Percentiles rank a stretch among this genome's conserved stretches.
These are phyloP conservation scores for Blomia tropicalis DNA, from an alignment of 2,888 invertebrate genomes.

Conservation along the genomic window DNA sequence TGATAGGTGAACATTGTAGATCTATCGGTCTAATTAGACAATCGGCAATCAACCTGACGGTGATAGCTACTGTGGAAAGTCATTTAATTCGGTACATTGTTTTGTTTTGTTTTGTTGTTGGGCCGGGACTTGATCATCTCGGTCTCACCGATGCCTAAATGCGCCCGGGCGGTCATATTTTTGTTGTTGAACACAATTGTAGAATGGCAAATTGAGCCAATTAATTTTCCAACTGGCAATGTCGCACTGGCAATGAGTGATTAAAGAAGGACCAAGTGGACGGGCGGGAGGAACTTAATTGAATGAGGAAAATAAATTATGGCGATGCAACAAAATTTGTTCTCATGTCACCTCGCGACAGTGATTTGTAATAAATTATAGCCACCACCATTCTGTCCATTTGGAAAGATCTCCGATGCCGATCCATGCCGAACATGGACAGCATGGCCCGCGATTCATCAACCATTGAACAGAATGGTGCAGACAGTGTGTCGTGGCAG, in stretches of 20 bases:
- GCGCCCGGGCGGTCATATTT: not conserved
- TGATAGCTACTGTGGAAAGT: not conserved
- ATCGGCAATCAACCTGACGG: not conserved
- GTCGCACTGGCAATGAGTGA: constrained; percentile 12
- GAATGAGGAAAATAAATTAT: constrained; percentile 14
- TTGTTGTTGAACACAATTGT: constrained; percentile 2
- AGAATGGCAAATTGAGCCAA: constrained; percentile 15
- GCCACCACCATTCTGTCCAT: not conserved
- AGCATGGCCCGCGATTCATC: constrained; percentile 4
- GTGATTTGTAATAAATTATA: constrained; percentile 13
- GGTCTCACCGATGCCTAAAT: too few relatives aligned
- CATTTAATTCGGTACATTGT: too few relatives aligned
- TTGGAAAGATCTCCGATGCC: not conserved
- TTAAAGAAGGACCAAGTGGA: not conserved
- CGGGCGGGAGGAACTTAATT: not conserved
- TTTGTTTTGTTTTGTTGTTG: too few relatives aligned
- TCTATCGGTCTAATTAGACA: not conserved
- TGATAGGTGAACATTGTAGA: constrained; percentile 12
- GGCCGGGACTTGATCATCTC: too few relatives aligned
- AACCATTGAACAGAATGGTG: constrained; percentile 8
- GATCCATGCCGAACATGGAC: not conserved
- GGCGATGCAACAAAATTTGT: constrained; percentile 13
- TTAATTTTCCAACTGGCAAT: constrained; percentile 10
- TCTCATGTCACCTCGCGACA: constrained; percentile 13
- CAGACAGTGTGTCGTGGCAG: constrained; percentile 11